Base-by-base conservation (phyloP, 2,888 invertebrate genomes). In the Hyles lineata region DNA sequence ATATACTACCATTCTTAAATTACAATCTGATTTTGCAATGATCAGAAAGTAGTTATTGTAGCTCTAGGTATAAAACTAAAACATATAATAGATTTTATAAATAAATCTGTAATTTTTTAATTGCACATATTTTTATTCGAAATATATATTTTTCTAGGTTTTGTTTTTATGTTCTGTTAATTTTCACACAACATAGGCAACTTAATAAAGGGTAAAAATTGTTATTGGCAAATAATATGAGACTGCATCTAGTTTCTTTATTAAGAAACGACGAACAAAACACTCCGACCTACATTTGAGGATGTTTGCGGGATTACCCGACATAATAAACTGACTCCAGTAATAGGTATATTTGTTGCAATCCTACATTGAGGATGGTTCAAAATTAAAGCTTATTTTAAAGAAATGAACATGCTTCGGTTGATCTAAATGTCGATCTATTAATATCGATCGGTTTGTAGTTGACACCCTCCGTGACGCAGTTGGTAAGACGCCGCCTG, bases 201-300 rank as follows among this genome's bases (percentile, higher is more conserved):
- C 1, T 6, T 6, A 55, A 55, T 55, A 7, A 55, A 55, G n/a
- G n/a, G 15, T 6, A 5, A n/a, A 55, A 55, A n/a, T n/a, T 55
- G 19, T 0, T n/a, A 43, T n/a, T n/a, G 55, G n/a, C 55, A 55
- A 55, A 55, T 17, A 55, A 61, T 25, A 23, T 23, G 55, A 55
- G 4, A 17, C n/a, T 55, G n/a, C 52, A n/a, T 55, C 52, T 55
- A 6, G 55, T n/a, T 7, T n/a, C n/a, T 55, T 17, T 55, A 55
- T 55, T 55, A 55, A n/a, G n/a, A n/a, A 55, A n/a, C 17, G 6
- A n/a, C n/a, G 55, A 55, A 55, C 55, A 55, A 55, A 55, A 55
- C 19, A 55, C 55, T 55, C n/a, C 55, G 55, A 55, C 55, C 55
- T n/a, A 55, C 55, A 55, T 55, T n/a, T n/a, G 55, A n/a, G n/a